Evolutionary conservation across 2,113 vertebrate genomes (phyloP).

Genomic region (Cranoglanis bouderius): DNA sequence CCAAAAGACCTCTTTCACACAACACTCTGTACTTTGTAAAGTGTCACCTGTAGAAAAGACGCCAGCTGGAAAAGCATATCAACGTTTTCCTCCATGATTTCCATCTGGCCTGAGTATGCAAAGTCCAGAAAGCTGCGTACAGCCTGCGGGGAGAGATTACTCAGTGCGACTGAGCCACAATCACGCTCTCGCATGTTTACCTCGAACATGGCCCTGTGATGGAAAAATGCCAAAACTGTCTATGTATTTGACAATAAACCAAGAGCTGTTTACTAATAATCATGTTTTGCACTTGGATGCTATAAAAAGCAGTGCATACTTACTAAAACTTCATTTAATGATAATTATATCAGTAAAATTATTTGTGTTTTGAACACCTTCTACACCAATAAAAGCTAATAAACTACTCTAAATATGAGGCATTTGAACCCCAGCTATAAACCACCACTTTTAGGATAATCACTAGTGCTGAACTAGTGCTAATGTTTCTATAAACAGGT

Average conservation of each 20-base stretch:
- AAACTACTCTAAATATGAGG: background rate
- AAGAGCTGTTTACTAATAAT: background rate
- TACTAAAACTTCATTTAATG: background rate
- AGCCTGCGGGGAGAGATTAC: conserved; percentile 82
- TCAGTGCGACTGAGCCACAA: conserved; percentile 87
- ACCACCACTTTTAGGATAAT: background rate
- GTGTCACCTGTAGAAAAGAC: conserved; percentile 86
- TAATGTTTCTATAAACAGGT: background rate
- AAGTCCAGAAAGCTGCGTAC: conserved; percentile 92
- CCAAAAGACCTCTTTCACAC: background rate
- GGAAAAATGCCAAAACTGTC: conserved; percentile 56
- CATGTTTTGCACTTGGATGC: background rate
- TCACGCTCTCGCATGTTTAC: conserved; percentile 94
- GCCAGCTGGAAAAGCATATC: conserved; percentile 95
- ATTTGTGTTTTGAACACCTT: background rate
- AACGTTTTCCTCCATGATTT: conserved; percentile 90
- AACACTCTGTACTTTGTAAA: background rate
- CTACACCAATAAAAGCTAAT: background rate
- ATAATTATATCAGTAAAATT: background rate
- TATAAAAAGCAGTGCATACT: background rate
- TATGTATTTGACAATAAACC: background rate
- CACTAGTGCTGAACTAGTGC: background rate
- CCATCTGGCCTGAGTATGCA: conserved; percentile 89
- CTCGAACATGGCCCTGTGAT: conserved; percentile 91
- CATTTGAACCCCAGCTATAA: background rate